phyloP scores from a whole-genome alignment of 2,797 vertebrate species.

The Capromys pilorides region DNA sequence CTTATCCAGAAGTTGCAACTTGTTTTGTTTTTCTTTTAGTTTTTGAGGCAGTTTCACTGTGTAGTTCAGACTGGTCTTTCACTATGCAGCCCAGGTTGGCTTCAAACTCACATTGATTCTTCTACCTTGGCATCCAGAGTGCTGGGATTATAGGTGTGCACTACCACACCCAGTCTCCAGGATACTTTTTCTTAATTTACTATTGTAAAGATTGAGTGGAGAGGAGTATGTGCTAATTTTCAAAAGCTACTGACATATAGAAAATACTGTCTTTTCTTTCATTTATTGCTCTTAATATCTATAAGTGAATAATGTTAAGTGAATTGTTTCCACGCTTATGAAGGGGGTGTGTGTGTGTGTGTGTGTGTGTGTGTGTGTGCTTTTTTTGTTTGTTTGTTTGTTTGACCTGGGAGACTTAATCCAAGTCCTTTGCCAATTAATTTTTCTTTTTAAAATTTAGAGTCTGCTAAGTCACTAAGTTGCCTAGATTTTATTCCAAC shows the following conservation, averaged over 20 bases:
- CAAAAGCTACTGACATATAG: neutral
- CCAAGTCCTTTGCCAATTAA: neutral
- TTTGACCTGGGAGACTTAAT: neutral
- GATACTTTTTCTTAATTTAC: neutral
- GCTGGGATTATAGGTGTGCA: neutral
- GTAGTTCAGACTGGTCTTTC: neutral
- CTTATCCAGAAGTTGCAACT: neutral
- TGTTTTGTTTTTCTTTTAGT: no score
- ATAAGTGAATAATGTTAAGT: neutral
- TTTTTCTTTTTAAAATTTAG: neutral
- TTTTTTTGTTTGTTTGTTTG: neutral
- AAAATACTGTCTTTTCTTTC: neutral
- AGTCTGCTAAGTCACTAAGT: neutral
- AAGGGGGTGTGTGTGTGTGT: neutral
- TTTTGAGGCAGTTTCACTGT: no score
- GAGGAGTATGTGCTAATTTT: neutral
- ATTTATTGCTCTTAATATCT: neutral
- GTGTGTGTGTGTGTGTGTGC: neutral
- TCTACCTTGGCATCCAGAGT: neutral
- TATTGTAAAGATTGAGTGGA: constrained; percentile 24
- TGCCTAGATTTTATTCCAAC: neutral
- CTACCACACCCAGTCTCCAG: neutral
- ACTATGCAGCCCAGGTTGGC: neutral
- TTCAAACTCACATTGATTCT: neutral
- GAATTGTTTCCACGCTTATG: neutral